Conservation (phyloP, 2,888 invertebrate species). For the Amblyjoppa fuscipennis region DNA sequence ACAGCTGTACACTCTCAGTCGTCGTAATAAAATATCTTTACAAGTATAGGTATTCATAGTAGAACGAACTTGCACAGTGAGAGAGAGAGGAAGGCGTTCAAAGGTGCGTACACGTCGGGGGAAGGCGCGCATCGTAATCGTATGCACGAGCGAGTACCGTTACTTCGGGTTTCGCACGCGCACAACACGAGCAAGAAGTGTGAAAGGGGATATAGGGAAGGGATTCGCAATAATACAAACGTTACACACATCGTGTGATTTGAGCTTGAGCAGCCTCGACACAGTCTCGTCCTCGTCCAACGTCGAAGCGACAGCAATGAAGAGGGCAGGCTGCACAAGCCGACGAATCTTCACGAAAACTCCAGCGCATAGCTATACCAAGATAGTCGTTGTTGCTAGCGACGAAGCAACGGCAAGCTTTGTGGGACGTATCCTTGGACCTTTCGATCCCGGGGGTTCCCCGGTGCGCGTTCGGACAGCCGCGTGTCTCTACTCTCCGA, state of each 20-base stretch:
- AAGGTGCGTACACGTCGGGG: constrained; percentile 48
- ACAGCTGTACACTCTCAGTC: constrained; percentile 23
- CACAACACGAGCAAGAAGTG: constrained; percentile 22
- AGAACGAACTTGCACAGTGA: not conserved
- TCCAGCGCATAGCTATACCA: not conserved
- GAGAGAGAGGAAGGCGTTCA: constrained; percentile 33
- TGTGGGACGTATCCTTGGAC: constrained; percentile 65
- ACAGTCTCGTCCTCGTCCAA: constrained; percentile 25
- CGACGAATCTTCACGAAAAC: not conserved
- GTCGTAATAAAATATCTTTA: constrained; percentile 28
- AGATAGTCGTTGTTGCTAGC: not conserved
- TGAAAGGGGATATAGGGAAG: constrained; percentile 39
- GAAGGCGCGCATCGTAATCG: constrained; percentile 69
- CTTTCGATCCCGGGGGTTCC: constrained; percentile 42
- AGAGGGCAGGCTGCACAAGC: constrained; percentile 24
- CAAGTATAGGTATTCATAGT: constrained; percentile 26
- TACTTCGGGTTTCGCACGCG: constrained; percentile 60
- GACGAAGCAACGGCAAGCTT: constrained; percentile 8
- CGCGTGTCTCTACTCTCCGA: constrained; percentile 14
- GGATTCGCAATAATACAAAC: constrained; percentile 24
- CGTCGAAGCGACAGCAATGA: constrained; percentile 29
- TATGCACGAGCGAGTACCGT: constrained; percentile 75
- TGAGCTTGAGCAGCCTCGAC: constrained; percentile 46
- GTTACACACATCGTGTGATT: constrained; percentile 14
- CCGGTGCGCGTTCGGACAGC: constrained; percentile 20